These are phyloP conservation scores for Botrylloides violaceus DNA, from an alignment of 23 tunicate genomes.

Conservation along the genomic window DNA sequence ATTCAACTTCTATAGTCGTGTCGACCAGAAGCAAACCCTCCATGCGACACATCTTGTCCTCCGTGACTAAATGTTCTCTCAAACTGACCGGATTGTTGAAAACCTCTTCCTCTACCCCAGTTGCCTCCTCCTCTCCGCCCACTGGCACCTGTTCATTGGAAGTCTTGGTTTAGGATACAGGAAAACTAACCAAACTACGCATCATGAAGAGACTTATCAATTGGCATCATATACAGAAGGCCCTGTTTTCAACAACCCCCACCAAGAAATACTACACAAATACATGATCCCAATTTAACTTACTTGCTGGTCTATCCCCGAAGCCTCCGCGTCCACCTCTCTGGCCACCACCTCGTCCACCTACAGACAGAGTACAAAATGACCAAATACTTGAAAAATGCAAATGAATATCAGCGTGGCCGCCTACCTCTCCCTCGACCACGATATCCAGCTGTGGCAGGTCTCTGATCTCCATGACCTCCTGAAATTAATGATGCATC, in stretches of 20 bases:
- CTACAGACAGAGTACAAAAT: neutral
- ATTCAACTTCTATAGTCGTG: conserved; percentile 36
- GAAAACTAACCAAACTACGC: no score
- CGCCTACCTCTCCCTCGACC: conserved; percentile 16
- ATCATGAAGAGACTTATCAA: no score
- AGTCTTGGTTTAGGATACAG: no score
- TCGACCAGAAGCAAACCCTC: conserved; percentile 43
- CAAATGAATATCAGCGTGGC: neutral
- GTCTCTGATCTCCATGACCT: conserved; percentile 18
- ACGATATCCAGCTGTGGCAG: conserved; percentile 18
- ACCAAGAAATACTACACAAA: no score
- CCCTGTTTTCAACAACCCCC: no score
- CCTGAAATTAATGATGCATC: no score
- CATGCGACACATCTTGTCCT: conserved; percentile 42
- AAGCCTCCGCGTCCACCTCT: neutral
- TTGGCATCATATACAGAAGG: no score
- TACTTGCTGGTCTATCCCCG: conserved; percentile 17
- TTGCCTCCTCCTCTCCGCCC: conserved; percentile 38
- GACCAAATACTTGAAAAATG: neutral
- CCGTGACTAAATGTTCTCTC: conserved; percentile 38
- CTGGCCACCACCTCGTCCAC: conserved; percentile 7
- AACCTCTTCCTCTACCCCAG: conserved; percentile 57
- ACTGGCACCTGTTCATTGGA: conserved; percentile 26
- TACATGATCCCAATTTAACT: neutral
- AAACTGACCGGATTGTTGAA: conserved; percentile 22